phyloP scores from a whole-genome alignment of 2,797 vertebrate species.

The Schizothorax lantsangensis region DNA sequence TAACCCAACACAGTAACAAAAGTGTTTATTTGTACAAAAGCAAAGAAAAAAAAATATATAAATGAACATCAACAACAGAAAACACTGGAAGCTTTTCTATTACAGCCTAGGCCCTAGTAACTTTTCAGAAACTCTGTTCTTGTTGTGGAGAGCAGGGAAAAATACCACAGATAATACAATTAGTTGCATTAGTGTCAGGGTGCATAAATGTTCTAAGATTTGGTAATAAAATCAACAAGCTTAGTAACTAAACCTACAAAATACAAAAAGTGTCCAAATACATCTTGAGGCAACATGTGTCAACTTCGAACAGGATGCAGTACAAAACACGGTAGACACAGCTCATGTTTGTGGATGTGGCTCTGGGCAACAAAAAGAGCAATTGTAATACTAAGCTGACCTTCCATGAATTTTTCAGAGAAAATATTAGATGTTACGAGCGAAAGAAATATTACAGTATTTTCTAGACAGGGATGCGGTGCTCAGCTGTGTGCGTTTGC shows the following conservation, averaged over 20 bases:
- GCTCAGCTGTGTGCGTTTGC: slow-evolving; percentile 39
- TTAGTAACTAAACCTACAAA: neutral
- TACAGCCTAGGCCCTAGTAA: too few relatives aligned
- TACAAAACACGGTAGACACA: slow-evolving; percentile 22
- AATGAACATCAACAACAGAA: too few relatives aligned
- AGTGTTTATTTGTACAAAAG: neutral
- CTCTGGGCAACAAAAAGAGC: slow-evolving; percentile 15
- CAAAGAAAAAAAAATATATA: neutral
- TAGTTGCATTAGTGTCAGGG: neutral
- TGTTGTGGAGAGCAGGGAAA: neutral
- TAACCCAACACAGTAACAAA: neutral
- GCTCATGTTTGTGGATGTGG: slow-evolving; percentile 14
- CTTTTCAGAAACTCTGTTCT: neutral
- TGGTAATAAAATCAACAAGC: neutral
- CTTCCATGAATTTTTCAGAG: slow-evolving; percentile 41
- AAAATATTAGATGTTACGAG: slow-evolving; percentile 43
- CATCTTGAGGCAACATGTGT: neutral
- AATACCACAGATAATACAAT: neutral
- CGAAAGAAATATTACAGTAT: slow-evolving; percentile 12
- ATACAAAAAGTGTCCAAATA: neutral
- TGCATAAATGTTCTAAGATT: neutral
- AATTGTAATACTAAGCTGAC: slow-evolving; percentile 43
- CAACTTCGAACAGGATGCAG: neutral
- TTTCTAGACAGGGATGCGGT: neutral
- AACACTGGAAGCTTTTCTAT: too few relatives aligned